Evolutionary conservation across 2,888 invertebrate genomes (phyloP).

Genomic region (Cephonodes hylas): DNA sequence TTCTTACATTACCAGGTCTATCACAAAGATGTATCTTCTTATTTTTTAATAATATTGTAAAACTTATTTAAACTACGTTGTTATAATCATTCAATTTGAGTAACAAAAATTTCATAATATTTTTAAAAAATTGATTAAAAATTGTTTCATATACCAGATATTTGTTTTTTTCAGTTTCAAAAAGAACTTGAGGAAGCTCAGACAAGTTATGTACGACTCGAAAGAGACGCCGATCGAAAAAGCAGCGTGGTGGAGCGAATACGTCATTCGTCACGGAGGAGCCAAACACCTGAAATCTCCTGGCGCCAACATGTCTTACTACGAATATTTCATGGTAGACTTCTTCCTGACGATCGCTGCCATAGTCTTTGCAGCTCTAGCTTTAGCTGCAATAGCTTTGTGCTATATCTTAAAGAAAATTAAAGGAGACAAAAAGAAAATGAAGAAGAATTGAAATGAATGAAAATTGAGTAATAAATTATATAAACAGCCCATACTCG

Average conservation of each 20-base stretch:
- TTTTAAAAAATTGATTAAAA: too few relatives aligned
- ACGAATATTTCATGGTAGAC: background rate
- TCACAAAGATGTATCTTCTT: too few relatives aligned
- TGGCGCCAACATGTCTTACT: background rate
- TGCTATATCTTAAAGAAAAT: background rate
- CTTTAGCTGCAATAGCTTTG: background rate
- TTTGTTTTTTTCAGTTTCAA: background rate
- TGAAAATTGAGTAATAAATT: too few relatives aligned
- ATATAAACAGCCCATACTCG: too few relatives aligned
- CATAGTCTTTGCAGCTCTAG: background rate
- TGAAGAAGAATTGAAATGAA: background rate
- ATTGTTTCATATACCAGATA: too few relatives aligned
- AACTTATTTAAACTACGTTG: too few relatives aligned
- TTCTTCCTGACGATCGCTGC: background rate
- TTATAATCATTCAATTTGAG: too few relatives aligned
- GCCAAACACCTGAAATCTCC: slow-evolving; percentile 6
- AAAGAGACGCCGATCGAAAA: slow-evolving; percentile 7
- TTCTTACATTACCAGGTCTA: too few relatives aligned
- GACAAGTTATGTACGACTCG: background rate
- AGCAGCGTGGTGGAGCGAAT: slow-evolving; percentile 54
- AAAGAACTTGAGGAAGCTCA: background rate
- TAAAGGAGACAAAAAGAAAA: background rate
- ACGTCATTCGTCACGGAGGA: slow-evolving; percentile 46
- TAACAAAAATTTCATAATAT: too few relatives aligned
- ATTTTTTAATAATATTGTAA: too few relatives aligned